Percentiles rank a stretch among this genome's conserved stretches.
Conservation (phyloP, 2,797 vertebrate species). For the Myiotriccus ornatus region DNA sequence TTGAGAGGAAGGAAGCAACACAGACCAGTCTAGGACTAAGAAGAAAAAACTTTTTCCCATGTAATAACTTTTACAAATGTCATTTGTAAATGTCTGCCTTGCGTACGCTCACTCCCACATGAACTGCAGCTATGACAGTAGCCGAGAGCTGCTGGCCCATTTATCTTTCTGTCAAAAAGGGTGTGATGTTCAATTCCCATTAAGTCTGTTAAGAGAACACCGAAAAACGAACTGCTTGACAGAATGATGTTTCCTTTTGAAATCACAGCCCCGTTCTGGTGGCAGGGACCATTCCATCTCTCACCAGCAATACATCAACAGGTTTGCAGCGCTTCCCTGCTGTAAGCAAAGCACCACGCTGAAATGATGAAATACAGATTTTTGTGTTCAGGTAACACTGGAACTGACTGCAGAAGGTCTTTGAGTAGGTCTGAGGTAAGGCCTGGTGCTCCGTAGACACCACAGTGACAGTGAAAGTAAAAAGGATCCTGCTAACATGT, state of each 20-base stretch:
- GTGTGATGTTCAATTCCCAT: neutral
- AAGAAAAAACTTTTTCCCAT: neutral
- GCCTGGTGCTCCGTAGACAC: neutral
- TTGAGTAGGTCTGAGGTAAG: neutral
- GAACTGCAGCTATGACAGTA: neutral
- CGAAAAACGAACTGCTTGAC: neutral
- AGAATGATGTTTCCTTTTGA: neutral
- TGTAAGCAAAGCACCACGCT: neutral
- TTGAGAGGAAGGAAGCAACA: neutral
- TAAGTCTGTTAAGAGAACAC: neutral
- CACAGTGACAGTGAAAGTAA: neutral
- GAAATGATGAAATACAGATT: neutral
- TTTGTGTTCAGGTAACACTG: neutral
- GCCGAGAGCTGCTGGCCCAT: neutral
- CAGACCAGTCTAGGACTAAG: neutral
- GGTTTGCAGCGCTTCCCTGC: neutral
- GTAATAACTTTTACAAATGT: neutral
- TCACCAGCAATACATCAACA: neutral
- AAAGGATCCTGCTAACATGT: neutral
- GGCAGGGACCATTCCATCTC: neutral
- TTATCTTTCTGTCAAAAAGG: neutral
- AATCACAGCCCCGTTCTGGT: neutral
- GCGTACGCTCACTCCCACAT: neutral
- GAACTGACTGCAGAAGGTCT: neutral
- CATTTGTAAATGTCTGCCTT: neutral